phyloP scores from a whole-genome alignment of 2,888 invertebrate genomes.

The Ornithoptera alexandrae region DNA sequence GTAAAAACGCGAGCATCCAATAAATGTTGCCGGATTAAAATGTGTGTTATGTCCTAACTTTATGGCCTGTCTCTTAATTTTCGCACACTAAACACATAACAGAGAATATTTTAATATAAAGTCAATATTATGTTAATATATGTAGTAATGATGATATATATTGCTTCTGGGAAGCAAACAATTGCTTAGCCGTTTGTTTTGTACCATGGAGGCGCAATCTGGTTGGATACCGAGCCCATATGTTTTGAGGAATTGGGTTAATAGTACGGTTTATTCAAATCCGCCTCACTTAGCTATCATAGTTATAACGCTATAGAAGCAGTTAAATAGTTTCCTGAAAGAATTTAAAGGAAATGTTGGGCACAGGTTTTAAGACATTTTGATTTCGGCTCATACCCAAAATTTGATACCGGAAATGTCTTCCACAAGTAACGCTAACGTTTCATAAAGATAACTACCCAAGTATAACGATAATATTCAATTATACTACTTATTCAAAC shows the following conservation, averaged over 20 bases:
- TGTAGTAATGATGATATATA: not conserved
- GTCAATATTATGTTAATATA: not conserved
- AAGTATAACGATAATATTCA: slow-evolving; percentile 24
- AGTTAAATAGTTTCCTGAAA: too few relatives aligned
- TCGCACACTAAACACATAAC: not conserved
- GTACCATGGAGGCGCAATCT: too few relatives aligned
- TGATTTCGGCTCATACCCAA: slow-evolving; percentile 3
- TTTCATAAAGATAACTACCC: slow-evolving; percentile 12
- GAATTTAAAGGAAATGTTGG: not conserved
- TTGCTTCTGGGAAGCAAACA: not conserved
- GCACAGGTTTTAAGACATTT: not conserved
- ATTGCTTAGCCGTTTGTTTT: not conserved
- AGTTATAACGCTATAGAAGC: too few relatives aligned
- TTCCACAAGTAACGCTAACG: slow-evolving; percentile 10
- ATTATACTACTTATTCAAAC: slow-evolving; percentile 12
- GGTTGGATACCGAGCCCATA: too few relatives aligned
- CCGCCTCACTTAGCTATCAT: too few relatives aligned
- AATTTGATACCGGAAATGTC: slow-evolving; percentile 22
- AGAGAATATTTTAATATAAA: slow-evolving; percentile 5
- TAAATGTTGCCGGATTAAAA: slow-evolving; percentile 21
- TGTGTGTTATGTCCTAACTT: slow-evolving; percentile 15
- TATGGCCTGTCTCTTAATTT: slow-evolving; percentile 19
- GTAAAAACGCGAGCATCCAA: slow-evolving; percentile 14
- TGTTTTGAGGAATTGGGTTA: too few relatives aligned
- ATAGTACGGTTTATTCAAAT: too few relatives aligned